These are phyloP conservation scores for Hetaerina americana DNA, from an alignment of 1,140 invertebrate genomes.

Conservation along the genomic window DNA sequence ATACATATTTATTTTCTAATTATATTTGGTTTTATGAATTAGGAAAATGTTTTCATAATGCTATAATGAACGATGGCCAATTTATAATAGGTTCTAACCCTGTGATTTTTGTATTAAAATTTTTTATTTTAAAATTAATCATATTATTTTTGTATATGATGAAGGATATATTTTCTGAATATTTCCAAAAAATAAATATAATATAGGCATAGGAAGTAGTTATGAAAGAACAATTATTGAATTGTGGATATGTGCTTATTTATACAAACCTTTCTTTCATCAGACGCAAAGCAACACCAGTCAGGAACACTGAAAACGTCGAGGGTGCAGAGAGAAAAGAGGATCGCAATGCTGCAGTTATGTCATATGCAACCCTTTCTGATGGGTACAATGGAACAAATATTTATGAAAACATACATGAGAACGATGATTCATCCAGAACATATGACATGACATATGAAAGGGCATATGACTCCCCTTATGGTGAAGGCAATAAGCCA, in stretches of 20 bases:
- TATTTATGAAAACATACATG: slow-evolving; percentile 59
- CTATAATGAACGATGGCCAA: too few species aligned
- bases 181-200: too few species aligned
- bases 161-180: too few species aligned
- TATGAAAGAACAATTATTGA: not conserved
- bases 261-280: slow-evolving; percentile 21
- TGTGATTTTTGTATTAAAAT: too few species aligned
- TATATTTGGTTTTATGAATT: too few species aligned
- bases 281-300: slow-evolving; percentile 65
- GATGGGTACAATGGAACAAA: slow-evolving; percentile 44
- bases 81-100: too few species aligned
- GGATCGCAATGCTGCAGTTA: slow-evolving; percentile 68
- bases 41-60: too few species aligned
- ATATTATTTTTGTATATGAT: too few species aligned
- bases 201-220: too few species aligned
- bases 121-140: too few species aligned
- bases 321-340: slow-evolving; percentile 72
- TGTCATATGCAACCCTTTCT: slow-evolving; percentile 69
- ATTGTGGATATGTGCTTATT: too few species aligned
- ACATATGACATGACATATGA: not conserved
- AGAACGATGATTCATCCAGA: slow-evolving; percentile 35
- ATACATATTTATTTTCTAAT: too few species aligned
- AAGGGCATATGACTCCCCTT: slow-evolving; percentile 49
- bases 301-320: slow-evolving; percentile 77
- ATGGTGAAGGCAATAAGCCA: slow-evolving; percentile 31